phyloP scores from a whole-genome alignment of 2,888 invertebrate genomes.

The Colletes collaris region DNA sequence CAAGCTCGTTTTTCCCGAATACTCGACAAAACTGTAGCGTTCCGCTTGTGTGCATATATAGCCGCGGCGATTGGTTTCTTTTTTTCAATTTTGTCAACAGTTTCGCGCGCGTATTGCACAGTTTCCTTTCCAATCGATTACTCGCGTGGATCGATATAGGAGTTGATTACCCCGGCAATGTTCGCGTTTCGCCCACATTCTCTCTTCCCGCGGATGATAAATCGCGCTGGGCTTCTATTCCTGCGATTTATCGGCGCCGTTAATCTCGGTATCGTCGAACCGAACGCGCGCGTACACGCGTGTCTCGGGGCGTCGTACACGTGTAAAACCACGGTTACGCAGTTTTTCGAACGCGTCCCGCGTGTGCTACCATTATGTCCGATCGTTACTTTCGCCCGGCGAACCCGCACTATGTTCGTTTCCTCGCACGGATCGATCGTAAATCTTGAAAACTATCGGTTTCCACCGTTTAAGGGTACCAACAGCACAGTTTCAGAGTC shows the following conservation, averaged over 20 bases:
- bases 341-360: slow-evolving; percentile 12
- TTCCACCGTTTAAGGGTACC: slow-evolving; percentile 37
- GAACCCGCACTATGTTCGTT: slow-evolving; percentile 11
- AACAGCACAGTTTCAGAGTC: slow-evolving; percentile 1
- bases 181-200: slow-evolving; percentile 32
- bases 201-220: slow-evolving; percentile 44
- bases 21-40: too few species aligned
- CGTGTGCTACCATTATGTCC: not conserved
- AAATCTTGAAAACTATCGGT: slow-evolving; percentile 47
- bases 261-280: slow-evolving; percentile 37
- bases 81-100: not conserved
- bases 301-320: slow-evolving; percentile 11
- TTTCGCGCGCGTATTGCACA: not conserved
- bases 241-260: slow-evolving; percentile 53
- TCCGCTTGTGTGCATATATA: too few species aligned
- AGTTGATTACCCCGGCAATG: slow-evolving; percentile 35
- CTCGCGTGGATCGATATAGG: slow-evolving; percentile 15
- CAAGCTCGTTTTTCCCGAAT: too few species aligned
- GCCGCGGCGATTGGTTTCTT: too few species aligned
- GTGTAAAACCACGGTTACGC: slow-evolving; percentile 8
- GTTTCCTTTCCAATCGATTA: too few species aligned
- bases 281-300: not conserved
- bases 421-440: slow-evolving; percentile 36
- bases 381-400: slow-evolving; percentile 46
- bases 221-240: slow-evolving; percentile 44